Percentiles rank a stretch among this genome's conserved stretches.
Conservation (phyloP, 1,140 invertebrate species). For the Drosophila pseudoananassae region DNA sequence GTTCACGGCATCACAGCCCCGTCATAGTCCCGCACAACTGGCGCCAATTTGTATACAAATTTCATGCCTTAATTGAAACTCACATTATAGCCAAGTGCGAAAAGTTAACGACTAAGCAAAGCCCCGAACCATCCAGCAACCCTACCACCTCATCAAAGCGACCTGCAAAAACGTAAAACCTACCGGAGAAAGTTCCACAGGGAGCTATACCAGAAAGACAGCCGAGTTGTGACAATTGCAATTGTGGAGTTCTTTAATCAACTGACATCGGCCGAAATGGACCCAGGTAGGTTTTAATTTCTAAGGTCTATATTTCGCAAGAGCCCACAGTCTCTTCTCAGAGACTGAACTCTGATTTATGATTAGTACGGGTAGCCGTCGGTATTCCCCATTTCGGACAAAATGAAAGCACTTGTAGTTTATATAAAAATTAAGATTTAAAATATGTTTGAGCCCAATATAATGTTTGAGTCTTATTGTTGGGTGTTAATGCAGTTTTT, state of each 20-base stretch:
- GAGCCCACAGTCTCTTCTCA: neutral
- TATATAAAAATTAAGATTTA: too few relatives aligned
- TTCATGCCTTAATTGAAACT: slow-evolving; percentile 81
- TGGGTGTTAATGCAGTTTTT: too few relatives aligned
- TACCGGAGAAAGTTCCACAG: slow-evolving; percentile 50
- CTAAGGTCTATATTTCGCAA: neutral
- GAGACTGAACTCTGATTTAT: neutral
- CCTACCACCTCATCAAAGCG: neutral
- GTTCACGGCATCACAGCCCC: slow-evolving; percentile 66
- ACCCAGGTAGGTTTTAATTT: slow-evolving; percentile 57
- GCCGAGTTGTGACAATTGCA: slow-evolving; percentile 38
- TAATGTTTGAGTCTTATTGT: too few relatives aligned
- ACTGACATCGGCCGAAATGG: slow-evolving; percentile 61
- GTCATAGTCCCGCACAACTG: slow-evolving; percentile 45
- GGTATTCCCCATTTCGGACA: neutral
- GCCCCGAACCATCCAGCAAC: slow-evolving; percentile 4
- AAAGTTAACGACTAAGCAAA: slow-evolving; percentile 65
- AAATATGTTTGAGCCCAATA: too few relatives aligned
- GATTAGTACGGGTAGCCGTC: neutral
- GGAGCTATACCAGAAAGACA: slow-evolving; percentile 18
- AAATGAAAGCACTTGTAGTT: neutral
- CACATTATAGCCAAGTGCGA: slow-evolving; percentile 77
- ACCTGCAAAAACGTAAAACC: slow-evolving; percentile 1
- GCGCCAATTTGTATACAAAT: slow-evolving; percentile 77
- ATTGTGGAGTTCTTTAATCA: slow-evolving; percentile 74